phyloP scores from a whole-genome alignment of 1,140 invertebrate species.

The Neodiprion lecontei region DNA sequence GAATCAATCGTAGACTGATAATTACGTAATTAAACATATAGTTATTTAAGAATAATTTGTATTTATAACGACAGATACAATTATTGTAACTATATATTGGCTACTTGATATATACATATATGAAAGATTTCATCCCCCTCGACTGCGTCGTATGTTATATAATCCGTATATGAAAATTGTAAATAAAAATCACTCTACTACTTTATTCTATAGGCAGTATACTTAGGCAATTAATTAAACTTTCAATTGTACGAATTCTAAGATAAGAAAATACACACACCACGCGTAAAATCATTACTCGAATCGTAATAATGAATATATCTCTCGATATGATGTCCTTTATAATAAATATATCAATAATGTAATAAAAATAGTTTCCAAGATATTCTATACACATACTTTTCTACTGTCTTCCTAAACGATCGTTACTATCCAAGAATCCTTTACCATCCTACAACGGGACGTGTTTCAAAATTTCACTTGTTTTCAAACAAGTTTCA shows the following conservation, averaged over 20 bases:
- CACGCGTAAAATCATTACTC: constrained; percentile 3
- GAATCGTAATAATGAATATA: neutral
- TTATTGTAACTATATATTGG: neutral
- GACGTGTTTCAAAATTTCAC: too few species aligned
- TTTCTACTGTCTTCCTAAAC: too few species aligned
- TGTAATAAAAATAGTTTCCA: too few species aligned
- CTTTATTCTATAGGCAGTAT: neutral
- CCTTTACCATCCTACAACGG: too few species aligned
- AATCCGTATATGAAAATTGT: neutral
- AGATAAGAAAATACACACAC: too few species aligned
- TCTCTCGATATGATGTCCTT: constrained; percentile 4
- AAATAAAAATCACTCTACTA: neutral
- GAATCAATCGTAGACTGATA: neutral
- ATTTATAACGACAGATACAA: neutral
- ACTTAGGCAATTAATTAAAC: neutral
- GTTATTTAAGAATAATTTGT: neutral
- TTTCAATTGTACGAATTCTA: neutral
- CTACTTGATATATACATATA: too few species aligned
- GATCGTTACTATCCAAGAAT: too few species aligned
- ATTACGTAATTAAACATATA: neutral
- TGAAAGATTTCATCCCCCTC: neutral
- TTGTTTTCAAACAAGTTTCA: too few species aligned
- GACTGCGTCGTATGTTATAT: neutral
- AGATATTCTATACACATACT: too few species aligned
- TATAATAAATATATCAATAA: neutral